Evolutionary conservation across 2,113 vertebrate genomes (phyloP), one percentile per base, ranked within the genome.

Genomic region (Cheilinus undulatus): DNA sequence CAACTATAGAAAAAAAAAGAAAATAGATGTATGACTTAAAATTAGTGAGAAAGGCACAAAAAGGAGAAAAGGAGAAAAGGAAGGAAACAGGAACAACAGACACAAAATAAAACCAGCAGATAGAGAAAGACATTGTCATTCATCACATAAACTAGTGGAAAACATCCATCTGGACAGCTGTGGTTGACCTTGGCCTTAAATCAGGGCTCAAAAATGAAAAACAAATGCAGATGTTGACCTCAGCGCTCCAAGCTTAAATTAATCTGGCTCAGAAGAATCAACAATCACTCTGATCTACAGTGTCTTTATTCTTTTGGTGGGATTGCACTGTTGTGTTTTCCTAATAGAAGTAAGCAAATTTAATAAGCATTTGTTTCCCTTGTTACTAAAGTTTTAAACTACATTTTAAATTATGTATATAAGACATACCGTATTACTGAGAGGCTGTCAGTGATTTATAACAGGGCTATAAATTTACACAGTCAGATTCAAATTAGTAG

Each of bases 101-200:
- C 3, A 42, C 40, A 19, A 19, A 17, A 40, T 14, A 40, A 42
- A 19, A 17, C 7, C 14, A 19, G 32, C 8, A 9, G 32, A 34
- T 7, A 11, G 32, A 34, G 5, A 34, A 34, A 34, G 11, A 38
- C 12, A 3, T 6, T 15, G 67, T 64, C 60, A 57, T 58, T 53
- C 13, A 19, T 22, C 49, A 26, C 28, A 49, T 73, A 26, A 57
- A 11, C 74, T 72, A 42, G 13, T 42, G 4, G 14, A 6, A 74
- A 36, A n/a, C 27, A n/a, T 56, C 3, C 12, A 61, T 14, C 11
- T 14, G 22, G 57, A 42, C 23, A 64, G 42, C 42, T 14, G 28
- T 24, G 58, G 17, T 1, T 76, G 72, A 88, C 61, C 68, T 19
- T 59, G 68, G 75, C 76, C 67, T 63, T 58, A 68, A 28, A 10